Percentiles rank a stretch among this genome's conserved stretches.
These are phyloP conservation scores for Rambutsinella grinnellia DNA, from an alignment of 2,888 invertebrate species.

Conservation along the genomic window DNA sequence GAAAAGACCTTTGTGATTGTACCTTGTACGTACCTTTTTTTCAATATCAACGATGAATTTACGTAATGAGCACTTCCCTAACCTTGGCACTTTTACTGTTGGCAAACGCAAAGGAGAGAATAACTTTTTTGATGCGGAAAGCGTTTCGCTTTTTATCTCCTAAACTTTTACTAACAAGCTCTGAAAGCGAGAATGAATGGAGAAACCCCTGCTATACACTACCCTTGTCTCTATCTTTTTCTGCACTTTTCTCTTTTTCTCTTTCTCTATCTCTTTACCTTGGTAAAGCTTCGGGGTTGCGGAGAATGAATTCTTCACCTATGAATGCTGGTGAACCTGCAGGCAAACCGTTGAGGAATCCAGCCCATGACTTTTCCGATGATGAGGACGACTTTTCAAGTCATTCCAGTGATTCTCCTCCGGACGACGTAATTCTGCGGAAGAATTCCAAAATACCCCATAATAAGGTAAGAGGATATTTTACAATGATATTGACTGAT, in stretches of 20 bases:
- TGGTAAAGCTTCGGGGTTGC: constrained; percentile 65
- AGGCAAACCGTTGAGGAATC: constrained; percentile 61
- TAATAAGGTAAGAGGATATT: constrained; percentile 57
- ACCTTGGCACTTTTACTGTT: neutral
- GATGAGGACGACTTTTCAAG: constrained; percentile 66
- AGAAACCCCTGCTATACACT: neutral
- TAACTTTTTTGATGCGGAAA: too few species aligned
- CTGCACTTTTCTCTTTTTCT: constrained; percentile 46
- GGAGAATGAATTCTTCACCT: constrained; percentile 65
- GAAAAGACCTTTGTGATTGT: neutral
- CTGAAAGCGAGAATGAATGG: constrained; percentile 22
- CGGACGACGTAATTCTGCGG: constrained; percentile 63
- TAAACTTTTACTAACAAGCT: constrained; percentile 9
- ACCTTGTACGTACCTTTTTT: too few species aligned
- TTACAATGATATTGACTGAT: neutral
- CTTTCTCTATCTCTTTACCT: constrained; percentile 53
- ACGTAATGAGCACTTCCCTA: neutral
- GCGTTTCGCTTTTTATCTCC: neutral
- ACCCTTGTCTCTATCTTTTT: constrained; percentile 45
- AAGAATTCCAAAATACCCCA: constrained; percentile 66
- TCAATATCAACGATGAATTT: too few species aligned
- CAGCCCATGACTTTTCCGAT: constrained; percentile 64
- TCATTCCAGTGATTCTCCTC: constrained; percentile 66
- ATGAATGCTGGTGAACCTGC: constrained; percentile 64
- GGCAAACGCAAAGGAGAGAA: too few species aligned